Evolutionary conservation across 1,140 invertebrate species (phyloP).

Genomic region (Sminthurides bifidus): DNA sequence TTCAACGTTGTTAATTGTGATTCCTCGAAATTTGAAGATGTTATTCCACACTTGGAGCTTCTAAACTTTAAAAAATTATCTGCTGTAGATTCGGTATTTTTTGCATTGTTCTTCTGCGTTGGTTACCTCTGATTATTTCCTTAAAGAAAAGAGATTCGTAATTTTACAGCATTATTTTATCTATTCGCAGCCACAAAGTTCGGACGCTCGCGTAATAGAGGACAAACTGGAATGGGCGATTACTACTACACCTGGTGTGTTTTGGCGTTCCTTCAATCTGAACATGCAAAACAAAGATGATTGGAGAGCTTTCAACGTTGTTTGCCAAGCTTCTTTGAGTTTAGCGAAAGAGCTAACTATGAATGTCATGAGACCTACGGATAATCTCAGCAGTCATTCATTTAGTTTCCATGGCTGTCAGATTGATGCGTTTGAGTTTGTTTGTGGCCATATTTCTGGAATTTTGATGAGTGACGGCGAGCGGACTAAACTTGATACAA

Average conservation of each 20-base stretch:
- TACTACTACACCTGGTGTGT: not conserved
- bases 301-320: not conserved
- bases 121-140: not conserved
- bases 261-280: not conserved
- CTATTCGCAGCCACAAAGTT: not conserved
- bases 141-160: no score
- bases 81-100: not conserved
- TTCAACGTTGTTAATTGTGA: not conserved
- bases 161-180: no score
- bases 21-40: no score
- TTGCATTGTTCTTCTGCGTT: not conserved
- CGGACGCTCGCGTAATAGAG: not conserved
- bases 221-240: not conserved
- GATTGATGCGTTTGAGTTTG: conserved; percentile 16
- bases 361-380: not conserved
- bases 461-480: not conserved
- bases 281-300: not conserved
- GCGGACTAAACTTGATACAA: not conserved
- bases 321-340: not conserved
- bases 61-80: not conserved
- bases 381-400: not conserved
- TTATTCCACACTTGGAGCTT: no score
- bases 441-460: conserved; percentile 13
- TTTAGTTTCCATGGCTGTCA: conserved; percentile 3
- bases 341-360: not conserved